Evolutionary conservation across 2,888 invertebrate species (phyloP), one percentile per base, ranked within the genome.

Genomic region (Aromia moschata): DNA sequence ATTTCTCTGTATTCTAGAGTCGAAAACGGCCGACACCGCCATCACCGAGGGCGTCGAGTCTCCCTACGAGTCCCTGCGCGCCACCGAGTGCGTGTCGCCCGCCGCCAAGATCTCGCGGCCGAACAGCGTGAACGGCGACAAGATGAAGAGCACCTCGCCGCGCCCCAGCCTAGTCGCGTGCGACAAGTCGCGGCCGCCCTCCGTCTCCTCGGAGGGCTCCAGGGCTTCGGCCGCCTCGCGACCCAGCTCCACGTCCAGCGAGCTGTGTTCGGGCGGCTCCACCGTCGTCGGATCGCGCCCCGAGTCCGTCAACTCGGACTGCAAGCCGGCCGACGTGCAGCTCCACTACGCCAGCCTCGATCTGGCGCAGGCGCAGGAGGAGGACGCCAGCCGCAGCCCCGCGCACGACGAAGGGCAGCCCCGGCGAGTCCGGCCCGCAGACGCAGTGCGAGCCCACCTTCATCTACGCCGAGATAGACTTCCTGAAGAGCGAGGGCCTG

Each of bases 401-500:
- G 7, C 69, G 74, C 54, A 69, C 69, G 45, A 59, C 65, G 2
- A 71, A 71, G 64, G 63, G 54, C 68, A 45, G 64, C 15, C 36
- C 66, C 18, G 56, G 33, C 33, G 62, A 63, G 54, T 70, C 14
- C 0, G 43, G 43, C 40, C 11, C 11, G 1, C 49, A 40, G 36
- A 20, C 31, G n/a, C 55, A 36, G 55, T 31, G 43, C 12, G 72
- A 78, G 60, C 74, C 83, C 40, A 80, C 82, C 58, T 86, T 89
- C 73, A 84, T 85, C 36, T 93, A 93, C 80, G 92, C 92, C 64
- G 88, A 91, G 82, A 92, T 93, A 62, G 92, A 92, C 84, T 93
- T 92, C 80, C 83, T 86, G 25, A 87, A 88, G 78, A 85, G 87
- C 77, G 87, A 86, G 68, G 80, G 80, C 58, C 74, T 83, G 61